Conservation (phyloP, 2,113 vertebrate genomes). For the Miniopterus natalensis region DNA sequence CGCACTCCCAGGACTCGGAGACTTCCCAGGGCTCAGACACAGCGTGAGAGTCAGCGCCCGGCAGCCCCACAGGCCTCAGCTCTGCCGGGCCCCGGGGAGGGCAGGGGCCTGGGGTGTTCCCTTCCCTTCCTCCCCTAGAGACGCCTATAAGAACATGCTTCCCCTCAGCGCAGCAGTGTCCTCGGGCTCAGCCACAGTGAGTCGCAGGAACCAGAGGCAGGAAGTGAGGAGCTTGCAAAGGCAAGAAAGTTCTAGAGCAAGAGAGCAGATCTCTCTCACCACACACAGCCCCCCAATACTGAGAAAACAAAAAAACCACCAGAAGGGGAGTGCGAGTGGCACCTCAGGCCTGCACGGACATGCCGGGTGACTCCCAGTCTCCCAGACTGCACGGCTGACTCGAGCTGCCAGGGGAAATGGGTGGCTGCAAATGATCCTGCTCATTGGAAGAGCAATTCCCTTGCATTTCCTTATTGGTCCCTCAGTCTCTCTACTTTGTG, state of each 20-base stretch:
- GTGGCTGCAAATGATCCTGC: too few species aligned
- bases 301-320: background rate
- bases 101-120: too few species aligned
- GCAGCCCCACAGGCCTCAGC: background rate
- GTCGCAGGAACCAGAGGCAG: background rate
- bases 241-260: background rate
- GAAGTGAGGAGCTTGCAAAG: background rate
- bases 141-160: too few species aligned
- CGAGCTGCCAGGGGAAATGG: too few species aligned
- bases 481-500: background rate
- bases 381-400: too few species aligned
- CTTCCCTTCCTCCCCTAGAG: too few species aligned
- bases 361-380: too few species aligned
- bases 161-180: too few species aligned
- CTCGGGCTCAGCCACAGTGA: background rate
- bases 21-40: background rate
- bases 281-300: background rate
- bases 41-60: background rate
- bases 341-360: too few species aligned
- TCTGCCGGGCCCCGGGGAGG: too few species aligned
- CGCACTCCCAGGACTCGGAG: background rate
- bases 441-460: background rate
- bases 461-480: background rate
- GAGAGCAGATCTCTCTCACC: background rate
- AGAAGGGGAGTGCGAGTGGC: too few species aligned